Conservation (phyloP, 2,797 vertebrate genomes). For the Sebastes cheni region DNA sequence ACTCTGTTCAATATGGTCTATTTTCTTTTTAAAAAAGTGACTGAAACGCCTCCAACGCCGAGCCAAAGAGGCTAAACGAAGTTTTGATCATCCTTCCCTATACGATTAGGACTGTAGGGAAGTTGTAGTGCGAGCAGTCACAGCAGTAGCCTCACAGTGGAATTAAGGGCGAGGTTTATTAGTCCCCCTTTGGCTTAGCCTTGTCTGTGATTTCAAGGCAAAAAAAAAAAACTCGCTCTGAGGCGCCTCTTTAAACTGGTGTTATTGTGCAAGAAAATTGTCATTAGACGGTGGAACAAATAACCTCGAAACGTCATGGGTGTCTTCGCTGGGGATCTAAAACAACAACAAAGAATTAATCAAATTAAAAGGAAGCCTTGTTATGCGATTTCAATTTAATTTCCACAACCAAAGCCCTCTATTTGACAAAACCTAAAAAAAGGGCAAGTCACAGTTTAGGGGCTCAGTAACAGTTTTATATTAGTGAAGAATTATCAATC, state of each 20-base stretch:
- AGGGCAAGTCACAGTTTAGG: slow-evolving; percentile 86
- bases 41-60: slow-evolving; percentile 16
- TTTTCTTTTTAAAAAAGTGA: slow-evolving; percentile 31
- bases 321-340: slow-evolving; percentile 84
- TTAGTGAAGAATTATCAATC: slow-evolving; percentile 89
- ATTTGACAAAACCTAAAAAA: slow-evolving; percentile 84
- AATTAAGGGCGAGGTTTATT: slow-evolving; percentile 83
- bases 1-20: slow-evolving; percentile 35
- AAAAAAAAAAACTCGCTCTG: slow-evolving; percentile 81
- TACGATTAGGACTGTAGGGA: slow-evolving; percentile 57
- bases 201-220: slow-evolving; percentile 81
- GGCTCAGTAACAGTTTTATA: slow-evolving; percentile 88
- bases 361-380: slow-evolving; percentile 89
- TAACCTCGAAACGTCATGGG: slow-evolving; percentile 86
- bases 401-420: slow-evolving; percentile 86
- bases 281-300: slow-evolving; percentile 91
- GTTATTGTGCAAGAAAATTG: slow-evolving; percentile 88
- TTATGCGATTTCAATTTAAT: slow-evolving; percentile 89
- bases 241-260: slow-evolving; percentile 82
- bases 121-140: slow-evolving; percentile 61
- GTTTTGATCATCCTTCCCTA: slow-evolving; percentile 61
- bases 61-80: slow-evolving; percentile 52
- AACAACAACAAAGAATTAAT: slow-evolving; percentile 90
- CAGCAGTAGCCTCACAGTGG: slow-evolving; percentile 74
- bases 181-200: slow-evolving; percentile 83